Conservation (phyloP, 2,888 invertebrate species). For the Leptinotarsa juncta region DNA sequence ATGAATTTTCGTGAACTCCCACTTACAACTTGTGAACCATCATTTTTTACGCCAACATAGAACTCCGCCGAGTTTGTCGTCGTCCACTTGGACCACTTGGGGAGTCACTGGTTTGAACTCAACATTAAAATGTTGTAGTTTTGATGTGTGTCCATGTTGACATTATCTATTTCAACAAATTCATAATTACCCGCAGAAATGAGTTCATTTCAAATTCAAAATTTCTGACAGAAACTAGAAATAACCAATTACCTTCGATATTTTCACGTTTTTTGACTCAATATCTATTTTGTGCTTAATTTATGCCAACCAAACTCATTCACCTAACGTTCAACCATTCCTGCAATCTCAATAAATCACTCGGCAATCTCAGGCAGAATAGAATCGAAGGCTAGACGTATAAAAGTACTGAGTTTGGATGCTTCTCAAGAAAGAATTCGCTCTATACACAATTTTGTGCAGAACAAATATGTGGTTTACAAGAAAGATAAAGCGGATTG, state of each 20-base stretch:
- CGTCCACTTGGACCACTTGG: no score
- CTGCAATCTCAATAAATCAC: conserved; percentile 21
- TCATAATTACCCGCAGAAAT: no score
- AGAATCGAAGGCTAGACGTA: conserved; percentile 35
- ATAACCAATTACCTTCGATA: neutral
- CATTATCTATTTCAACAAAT: no score
- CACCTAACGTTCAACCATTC: neutral
- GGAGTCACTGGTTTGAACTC: no score
- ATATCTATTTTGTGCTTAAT: neutral
- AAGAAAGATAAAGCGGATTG: conserved; percentile 35
- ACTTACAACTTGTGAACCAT: no score
- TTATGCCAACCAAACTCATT: neutral
- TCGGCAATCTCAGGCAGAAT: conserved; percentile 11
- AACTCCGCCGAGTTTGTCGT: no score
- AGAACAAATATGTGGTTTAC: conserved; percentile 40
- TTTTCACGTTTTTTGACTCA: neutral
- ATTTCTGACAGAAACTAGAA: neutral
- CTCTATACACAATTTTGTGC: conserved; percentile 34
- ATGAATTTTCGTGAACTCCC: no score
- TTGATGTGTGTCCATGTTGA: no score
- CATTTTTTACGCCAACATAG: no score
- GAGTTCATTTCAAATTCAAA: no score
- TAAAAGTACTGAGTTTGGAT: conserved; percentile 39
- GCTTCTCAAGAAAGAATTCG: conserved; percentile 37
- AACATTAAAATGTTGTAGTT: no score